A percentile compares a stretch with the other conserved stretches of the same genome.
phyloP scores from a whole-genome alignment of 2,888 invertebrate genomes.

The Stenurella melanura region DNA sequence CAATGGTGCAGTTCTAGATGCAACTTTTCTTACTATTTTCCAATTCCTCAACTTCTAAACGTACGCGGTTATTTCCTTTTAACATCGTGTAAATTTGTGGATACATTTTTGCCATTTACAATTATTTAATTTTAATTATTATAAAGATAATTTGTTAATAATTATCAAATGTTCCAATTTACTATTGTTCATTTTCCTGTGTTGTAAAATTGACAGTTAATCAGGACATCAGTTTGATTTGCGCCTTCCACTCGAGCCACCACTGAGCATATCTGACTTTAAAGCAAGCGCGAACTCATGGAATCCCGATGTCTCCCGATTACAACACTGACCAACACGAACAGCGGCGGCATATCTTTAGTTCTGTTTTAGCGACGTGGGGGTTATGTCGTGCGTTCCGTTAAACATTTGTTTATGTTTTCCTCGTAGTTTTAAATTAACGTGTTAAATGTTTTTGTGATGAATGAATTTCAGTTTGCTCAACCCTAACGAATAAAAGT shows the following conservation, averaged over 20 bases:
- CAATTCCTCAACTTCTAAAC: too few species aligned
- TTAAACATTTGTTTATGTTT: constrained; percentile 42
- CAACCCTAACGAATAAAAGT: constrained; percentile 13
- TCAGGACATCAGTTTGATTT: too few species aligned
- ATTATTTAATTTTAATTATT: too few species aligned
- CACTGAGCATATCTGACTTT: background rate
- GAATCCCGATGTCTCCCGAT: constrained; percentile 2
- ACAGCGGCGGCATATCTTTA: constrained; percentile 33
- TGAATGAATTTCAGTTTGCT: constrained; percentile 25
- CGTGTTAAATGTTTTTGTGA: constrained; percentile 8
- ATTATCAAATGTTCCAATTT: too few species aligned
- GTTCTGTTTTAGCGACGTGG: constrained; percentile 31
- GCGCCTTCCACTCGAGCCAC: background rate
- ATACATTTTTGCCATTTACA: too few species aligned
- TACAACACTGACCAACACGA: constrained; percentile 39
- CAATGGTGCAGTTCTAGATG: too few species aligned
- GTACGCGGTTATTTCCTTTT: too few species aligned
- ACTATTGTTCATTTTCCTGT: too few species aligned
- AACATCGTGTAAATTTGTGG: too few species aligned
- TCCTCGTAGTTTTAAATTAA: constrained; percentile 27
- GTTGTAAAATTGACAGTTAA: too few species aligned
- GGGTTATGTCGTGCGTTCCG: constrained; percentile 13
- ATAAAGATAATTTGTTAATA: too few species aligned
- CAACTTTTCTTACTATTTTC: too few species aligned
- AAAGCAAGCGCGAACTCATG: constrained; percentile 7